phyloP scores from a whole-genome alignment of 2,113 vertebrate species.

The Puma concolor region DNA sequence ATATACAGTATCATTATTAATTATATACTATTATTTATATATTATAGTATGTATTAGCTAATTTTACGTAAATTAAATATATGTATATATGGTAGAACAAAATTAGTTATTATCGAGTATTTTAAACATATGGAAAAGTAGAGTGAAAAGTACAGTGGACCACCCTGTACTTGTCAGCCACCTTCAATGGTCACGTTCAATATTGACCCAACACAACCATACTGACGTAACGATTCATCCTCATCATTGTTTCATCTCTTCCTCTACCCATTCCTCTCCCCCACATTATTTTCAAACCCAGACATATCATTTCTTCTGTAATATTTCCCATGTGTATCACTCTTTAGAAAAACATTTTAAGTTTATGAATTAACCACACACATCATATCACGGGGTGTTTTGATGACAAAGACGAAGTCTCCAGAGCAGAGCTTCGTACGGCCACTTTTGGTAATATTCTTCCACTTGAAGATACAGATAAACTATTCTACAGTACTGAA shows the following conservation, averaged over 20 bases:
- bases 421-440: background rate
- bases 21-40: background rate
- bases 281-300: background rate
- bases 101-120: background rate
- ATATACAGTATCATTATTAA: background rate
- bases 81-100: background rate
- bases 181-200: background rate
- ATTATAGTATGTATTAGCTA: background rate
- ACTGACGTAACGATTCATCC: background rate
- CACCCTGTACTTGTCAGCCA: background rate
- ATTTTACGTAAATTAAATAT: background rate
- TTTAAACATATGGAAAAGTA: background rate
- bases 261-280: background rate
- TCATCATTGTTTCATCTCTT: background rate
- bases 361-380: background rate
- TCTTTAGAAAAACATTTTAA: conserved; percentile 29
- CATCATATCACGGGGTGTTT: background rate
- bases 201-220: background rate
- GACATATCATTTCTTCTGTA: background rate
- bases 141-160: background rate
- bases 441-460: background rate
- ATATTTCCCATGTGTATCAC: background rate
- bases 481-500: background rate
- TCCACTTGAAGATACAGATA: background rate
- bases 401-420: background rate